A percentile compares a stretch with the other conserved stretches of the same genome.
Evolutionary conservation across 2,888 invertebrate genomes (phyloP).

Genomic region (Luperina testacea): DNA sequence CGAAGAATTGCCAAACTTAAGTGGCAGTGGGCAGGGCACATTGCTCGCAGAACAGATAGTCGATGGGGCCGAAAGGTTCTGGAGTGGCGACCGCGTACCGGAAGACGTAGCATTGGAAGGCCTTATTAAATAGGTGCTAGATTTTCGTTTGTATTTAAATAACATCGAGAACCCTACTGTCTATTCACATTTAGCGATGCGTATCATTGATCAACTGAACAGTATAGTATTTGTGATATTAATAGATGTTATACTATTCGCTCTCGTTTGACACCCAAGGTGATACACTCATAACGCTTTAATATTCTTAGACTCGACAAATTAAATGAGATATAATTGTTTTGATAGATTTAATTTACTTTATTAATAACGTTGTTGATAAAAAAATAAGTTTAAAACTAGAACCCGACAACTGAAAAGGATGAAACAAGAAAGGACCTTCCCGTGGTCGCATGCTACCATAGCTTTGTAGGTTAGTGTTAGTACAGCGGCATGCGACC

Average conservation of each 20-base stretch:
- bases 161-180: conserved; percentile 16
- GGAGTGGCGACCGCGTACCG: too few relatives aligned
- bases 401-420: too few relatives aligned
- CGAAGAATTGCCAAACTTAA: too few relatives aligned
- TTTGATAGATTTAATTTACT: conserved; percentile 1
- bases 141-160: background rate
- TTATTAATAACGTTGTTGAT: background rate
- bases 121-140: background rate
- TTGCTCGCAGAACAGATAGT: too few relatives aligned
- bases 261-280: conserved; percentile 54
- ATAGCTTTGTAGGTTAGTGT: too few relatives aligned
- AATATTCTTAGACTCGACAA: background rate
- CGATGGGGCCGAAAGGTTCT: too few relatives aligned
- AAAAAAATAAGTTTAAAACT: too few relatives aligned
- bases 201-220: conserved; percentile 58
- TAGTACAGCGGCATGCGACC: too few relatives aligned
- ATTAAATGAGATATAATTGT: conserved; percentile 1
- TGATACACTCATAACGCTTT: conserved; percentile 25
- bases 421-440: too few relatives aligned
- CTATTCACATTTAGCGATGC: conserved; percentile 47
- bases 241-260: conserved; percentile 40
- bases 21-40: too few relatives aligned
- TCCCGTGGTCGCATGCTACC: too few relatives aligned
- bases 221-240: conserved; percentile 54
- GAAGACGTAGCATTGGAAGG: too few relatives aligned